Evolutionary conservation across 2,888 invertebrate genomes (phyloP).

Genomic region (Aplocera efformata): DNA sequence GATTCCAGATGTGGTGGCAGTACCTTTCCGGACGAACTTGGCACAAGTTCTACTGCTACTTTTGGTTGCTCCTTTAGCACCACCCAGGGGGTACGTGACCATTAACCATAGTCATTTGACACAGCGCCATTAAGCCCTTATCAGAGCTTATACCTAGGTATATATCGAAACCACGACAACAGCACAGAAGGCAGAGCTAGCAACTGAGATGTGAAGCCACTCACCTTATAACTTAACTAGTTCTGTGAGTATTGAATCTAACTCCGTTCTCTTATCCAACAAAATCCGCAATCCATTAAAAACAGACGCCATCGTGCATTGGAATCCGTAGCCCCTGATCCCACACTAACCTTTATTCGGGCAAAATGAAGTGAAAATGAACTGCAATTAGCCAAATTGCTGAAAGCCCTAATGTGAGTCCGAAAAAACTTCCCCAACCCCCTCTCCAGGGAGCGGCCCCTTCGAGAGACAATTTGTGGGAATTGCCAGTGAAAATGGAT

Average conservation of each 20-base stretch:
- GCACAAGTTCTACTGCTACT: too few species aligned
- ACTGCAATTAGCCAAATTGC: slow-evolving; percentile 50
- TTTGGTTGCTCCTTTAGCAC: too few species aligned
- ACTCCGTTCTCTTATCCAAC: slow-evolving; percentile 14
- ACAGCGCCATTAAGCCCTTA: too few species aligned
- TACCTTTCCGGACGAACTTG: too few species aligned
- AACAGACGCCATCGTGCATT: slow-evolving; percentile 18
- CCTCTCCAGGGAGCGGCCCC: slow-evolving; percentile 28
- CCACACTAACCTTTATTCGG: slow-evolving; percentile 37
- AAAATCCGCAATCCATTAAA: slow-evolving; percentile 23
- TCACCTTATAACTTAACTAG: too few species aligned
- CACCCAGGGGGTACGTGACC: too few species aligned
- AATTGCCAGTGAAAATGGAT: slow-evolving; percentile 35
- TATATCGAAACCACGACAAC: too few species aligned
- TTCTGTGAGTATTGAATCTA: not conserved
- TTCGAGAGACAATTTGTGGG: slow-evolving; percentile 42
- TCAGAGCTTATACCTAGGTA: too few species aligned
- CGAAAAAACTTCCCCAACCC: slow-evolving; percentile 35
- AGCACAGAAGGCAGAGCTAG: too few species aligned
- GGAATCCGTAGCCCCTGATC: slow-evolving; percentile 32
- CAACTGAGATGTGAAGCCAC: too few species aligned
- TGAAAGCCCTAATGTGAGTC: slow-evolving; percentile 37
- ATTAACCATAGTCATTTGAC: too few species aligned
- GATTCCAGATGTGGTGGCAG: too few species aligned
- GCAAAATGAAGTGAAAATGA: slow-evolving; percentile 48